Conservation (phyloP, 2,113 vertebrate genomes). For the Cheirogaleus medius region DNA sequence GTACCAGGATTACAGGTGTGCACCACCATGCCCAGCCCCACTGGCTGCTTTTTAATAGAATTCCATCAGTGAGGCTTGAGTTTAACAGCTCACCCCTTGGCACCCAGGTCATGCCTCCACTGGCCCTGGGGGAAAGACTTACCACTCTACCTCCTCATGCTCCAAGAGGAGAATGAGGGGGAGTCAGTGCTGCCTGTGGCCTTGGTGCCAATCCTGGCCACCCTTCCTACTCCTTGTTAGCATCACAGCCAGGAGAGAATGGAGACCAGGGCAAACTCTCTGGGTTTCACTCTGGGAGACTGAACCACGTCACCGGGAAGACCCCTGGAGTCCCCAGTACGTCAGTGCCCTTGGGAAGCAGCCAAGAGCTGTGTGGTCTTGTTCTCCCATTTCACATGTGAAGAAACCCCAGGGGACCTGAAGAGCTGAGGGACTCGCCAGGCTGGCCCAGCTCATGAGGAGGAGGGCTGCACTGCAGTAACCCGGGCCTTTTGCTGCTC, state of each 20-base stretch:
- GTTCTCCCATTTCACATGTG: background rate
- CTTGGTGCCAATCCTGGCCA: background rate
- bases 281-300: background rate
- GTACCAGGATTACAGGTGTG: no score
- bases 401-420: background rate
- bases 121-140: background rate
- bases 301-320: background rate
- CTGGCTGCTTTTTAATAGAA: no score
- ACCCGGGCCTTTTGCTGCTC: background rate
- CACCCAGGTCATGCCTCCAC: background rate
- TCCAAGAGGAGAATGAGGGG: no score
- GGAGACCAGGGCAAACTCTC: background rate
- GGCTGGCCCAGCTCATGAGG: background rate
- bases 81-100: background rate
- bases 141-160: no score
- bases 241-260: background rate
- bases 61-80: background rate
- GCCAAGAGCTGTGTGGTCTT: background rate
- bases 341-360: background rate
- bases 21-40: no score
- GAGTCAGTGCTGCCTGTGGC: background rate
- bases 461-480: background rate
- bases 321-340: background rate
- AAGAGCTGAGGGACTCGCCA: background rate
- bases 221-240: background rate